These are phyloP conservation scores for Seriola dumerili DNA, from an alignment of 2,113 vertebrate species.

Conservation along the genomic window DNA sequence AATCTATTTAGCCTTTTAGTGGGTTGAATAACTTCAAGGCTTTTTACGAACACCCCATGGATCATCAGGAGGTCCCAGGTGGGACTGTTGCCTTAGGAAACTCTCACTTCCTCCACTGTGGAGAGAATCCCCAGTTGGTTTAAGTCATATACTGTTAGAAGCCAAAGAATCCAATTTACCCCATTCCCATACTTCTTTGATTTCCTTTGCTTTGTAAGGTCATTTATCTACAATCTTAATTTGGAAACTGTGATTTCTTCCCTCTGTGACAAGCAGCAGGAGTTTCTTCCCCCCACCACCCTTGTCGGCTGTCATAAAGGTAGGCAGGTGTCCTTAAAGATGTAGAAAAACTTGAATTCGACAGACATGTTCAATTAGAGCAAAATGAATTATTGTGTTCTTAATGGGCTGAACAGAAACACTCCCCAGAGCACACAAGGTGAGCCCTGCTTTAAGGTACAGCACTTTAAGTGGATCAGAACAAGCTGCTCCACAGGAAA, in stretches of 20 bases:
- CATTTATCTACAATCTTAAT: conserved; percentile 86
- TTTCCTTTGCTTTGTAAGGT: conserved; percentile 84
- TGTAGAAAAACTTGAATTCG: conserved; percentile 54
- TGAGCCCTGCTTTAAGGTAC: conserved; percentile 61
- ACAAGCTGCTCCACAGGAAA: conserved; percentile 35
- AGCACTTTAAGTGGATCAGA: conserved; percentile 61
- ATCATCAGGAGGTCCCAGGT: conserved; percentile 82
- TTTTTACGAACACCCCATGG: conserved; percentile 83
- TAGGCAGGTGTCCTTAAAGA: conserved; percentile 77
- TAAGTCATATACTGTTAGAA: conserved; percentile 86
- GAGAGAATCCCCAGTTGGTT: conserved; percentile 85
- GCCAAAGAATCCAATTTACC: conserved; percentile 84
- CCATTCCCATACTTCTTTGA: conserved; percentile 83
- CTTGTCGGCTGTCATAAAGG: conserved; percentile 67
- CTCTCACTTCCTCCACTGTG: conserved; percentile 79
- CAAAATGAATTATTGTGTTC: conserved; percentile 74
- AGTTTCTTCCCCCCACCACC: conserved; percentile 28
- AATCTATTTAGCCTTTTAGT: conserved; percentile 89
- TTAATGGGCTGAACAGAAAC: conserved; percentile 76
- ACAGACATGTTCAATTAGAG: conserved; percentile 79
- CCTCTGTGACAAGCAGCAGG: conserved; percentile 74
- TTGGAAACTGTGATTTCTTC: conserved; percentile 82
- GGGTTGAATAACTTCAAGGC: conserved; percentile 89
- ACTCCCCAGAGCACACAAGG: conserved; percentile 69
- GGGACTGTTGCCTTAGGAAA: conserved; percentile 86